These are phyloP conservation scores for Amphiprion clarkii DNA, from an alignment of 2,797 vertebrate genomes.

Conservation along the genomic window DNA sequence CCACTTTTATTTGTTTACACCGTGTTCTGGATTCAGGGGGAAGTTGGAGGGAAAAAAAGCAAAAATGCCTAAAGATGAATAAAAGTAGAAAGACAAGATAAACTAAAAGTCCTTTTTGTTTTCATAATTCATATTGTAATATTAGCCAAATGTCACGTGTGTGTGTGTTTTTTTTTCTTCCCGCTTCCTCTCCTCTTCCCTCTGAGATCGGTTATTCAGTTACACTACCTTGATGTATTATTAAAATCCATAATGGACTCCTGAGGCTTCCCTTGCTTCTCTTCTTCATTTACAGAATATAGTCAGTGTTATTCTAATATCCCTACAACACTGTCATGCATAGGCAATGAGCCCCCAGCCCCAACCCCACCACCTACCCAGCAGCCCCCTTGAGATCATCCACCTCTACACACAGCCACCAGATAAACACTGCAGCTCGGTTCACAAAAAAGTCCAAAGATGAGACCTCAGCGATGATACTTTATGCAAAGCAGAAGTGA, in stretches of 20 bases:
- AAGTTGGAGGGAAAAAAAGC: constrained; percentile 83
- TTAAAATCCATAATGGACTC: constrained; percentile 99
- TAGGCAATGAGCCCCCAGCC: constrained; percentile 92
- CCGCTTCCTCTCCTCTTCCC: constrained; percentile 80
- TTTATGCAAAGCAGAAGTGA: constrained; percentile 60
- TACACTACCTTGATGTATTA: constrained; percentile 99
- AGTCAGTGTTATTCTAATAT: constrained; percentile 99
- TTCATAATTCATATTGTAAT: constrained; percentile 99
- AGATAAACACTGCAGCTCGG: constrained; percentile 93
- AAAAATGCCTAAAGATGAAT: constrained; percentile 91
- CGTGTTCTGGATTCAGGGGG: constrained; percentile 96
- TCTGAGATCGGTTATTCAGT: constrained; percentile 99
- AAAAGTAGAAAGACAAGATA: constrained; percentile 97
- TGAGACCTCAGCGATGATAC: constrained; percentile 71
- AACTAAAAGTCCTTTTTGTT: constrained; percentile 99
- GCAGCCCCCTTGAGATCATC: constrained; percentile 85
- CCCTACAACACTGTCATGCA: constrained; percentile 96
- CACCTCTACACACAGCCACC: constrained; percentile 84
- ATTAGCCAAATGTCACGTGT: constrained; percentile 96
- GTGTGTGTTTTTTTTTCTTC: constrained; percentile 51
- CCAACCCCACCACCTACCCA: constrained; percentile 83
- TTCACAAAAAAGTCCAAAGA: constrained; percentile 86
- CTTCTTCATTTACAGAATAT: constrained; percentile 99
- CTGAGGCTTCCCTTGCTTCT: constrained; percentile 96
- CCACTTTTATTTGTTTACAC: constrained; percentile 99